A percentile compares a stretch with the other conserved stretches of the same genome.
phyloP scores from a whole-genome alignment of 2,113 vertebrate species.

The Zosterops hypoxanthus region DNA sequence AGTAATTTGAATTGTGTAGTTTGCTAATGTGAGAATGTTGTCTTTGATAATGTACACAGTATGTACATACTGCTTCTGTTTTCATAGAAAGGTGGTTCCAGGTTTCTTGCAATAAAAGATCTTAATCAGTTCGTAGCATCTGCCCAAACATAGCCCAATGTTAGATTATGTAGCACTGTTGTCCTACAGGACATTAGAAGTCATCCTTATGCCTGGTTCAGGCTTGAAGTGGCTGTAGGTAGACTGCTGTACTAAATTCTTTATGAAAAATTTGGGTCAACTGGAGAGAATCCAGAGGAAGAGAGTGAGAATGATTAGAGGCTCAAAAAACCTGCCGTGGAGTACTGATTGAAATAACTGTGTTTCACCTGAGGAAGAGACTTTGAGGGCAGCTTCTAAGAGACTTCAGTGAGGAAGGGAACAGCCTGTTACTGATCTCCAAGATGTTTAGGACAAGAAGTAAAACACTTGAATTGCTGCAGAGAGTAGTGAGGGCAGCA shows the following conservation, averaged over 20 bases:
- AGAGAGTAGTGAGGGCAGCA: neutral
- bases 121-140: neutral
- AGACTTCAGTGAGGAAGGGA: neutral
- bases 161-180: neutral
- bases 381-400: neutral
- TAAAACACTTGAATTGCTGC: neutral
- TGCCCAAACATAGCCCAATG: neutral
- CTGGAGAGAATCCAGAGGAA: neutral
- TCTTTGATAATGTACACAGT: neutral
- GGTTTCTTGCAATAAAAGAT: neutral
- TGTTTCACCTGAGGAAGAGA: neutral
- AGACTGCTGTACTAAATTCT: neutral
- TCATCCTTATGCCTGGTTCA: neutral
- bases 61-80: neutral
- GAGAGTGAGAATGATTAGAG: neutral
- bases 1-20: neutral
- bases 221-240: constrained; percentile 5
- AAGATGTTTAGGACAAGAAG: neutral
- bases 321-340: neutral
- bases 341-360: neutral
- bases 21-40: neutral
- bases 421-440: neutral
- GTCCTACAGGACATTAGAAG: neutral
- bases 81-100: neutral
- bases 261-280: constrained; percentile 16